Conservation (phyloP, 2,888 invertebrate genomes). For the Horisme vitalbata region DNA sequence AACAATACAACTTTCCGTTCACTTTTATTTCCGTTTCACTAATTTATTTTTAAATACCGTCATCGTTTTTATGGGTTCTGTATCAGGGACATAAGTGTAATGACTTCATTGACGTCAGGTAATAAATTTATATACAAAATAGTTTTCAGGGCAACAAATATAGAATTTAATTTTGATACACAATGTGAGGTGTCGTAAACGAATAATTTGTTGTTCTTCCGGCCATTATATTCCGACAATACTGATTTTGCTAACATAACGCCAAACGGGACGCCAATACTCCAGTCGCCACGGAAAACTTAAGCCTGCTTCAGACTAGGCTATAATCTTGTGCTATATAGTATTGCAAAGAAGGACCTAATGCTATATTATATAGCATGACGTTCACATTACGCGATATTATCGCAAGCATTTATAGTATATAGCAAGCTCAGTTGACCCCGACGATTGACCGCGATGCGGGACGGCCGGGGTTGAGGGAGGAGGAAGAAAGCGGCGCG, state of each 20-base stretch:
- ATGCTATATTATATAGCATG: too few species aligned
- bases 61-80: constrained; percentile 10
- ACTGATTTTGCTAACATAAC: constrained; percentile 2
- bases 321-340: too few species aligned
- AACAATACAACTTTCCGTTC: constrained; percentile 8
- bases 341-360: too few species aligned
- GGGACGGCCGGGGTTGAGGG: too few species aligned
- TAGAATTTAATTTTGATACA: constrained; percentile 16
- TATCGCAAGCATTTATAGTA: too few species aligned
- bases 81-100: constrained; percentile 9
- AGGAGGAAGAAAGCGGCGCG: too few species aligned
- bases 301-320: too few species aligned
- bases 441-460: too few species aligned
- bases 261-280: too few species aligned
- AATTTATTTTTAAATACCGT: constrained; percentile 12
- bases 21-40: constrained; percentile 13
- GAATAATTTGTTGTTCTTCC: constrained; percentile 19
- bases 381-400: too few species aligned
- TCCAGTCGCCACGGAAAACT: too few species aligned
- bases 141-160: constrained; percentile 14
- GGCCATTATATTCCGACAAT: constrained; percentile 8
- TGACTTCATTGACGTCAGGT: constrained; percentile 20
- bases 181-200: constrained; percentile 15
- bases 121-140: constrained; percentile 15
- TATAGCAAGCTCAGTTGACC: too few species aligned